Conservation (phyloP, 2,797 vertebrate genomes). For the Falco cherrug region DNA sequence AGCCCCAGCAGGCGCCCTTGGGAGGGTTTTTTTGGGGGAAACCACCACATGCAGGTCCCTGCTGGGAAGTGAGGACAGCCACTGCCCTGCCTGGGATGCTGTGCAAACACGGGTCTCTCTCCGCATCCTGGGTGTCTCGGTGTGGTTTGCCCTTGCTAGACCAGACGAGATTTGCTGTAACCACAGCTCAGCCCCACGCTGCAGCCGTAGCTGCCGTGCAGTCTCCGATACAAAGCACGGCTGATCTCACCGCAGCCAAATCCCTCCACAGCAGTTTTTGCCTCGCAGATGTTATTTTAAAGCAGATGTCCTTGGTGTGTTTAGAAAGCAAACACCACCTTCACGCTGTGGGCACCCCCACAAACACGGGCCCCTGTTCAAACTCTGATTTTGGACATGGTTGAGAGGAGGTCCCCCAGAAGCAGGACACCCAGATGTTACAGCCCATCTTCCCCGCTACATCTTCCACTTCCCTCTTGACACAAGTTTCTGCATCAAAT, state of each 20-base stretch:
- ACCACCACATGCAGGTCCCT: accelerated
- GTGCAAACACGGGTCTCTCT: not conserved
- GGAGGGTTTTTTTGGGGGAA: not conserved
- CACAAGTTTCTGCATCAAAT: not conserved
- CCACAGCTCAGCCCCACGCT: not conserved
- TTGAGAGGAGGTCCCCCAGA: not conserved
- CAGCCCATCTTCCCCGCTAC: not conserved
- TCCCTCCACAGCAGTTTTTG: not conserved
- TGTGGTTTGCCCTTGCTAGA: not conserved
- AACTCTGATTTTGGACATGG: not conserved
- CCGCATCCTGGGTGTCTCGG: not conserved
- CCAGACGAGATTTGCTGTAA: not conserved
- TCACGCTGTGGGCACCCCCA: accelerated
- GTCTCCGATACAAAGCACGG: accelerated
- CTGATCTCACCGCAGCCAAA: not conserved
- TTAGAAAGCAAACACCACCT: not conserved
- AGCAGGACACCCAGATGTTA: accelerated
- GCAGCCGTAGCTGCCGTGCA: accelerated
- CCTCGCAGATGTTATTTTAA: not conserved
- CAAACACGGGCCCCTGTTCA: not conserved
- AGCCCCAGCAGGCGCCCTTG: accelerated
- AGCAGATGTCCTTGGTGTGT: accelerated
- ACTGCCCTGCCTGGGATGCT: not conserved
- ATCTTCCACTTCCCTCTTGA: not conserved
- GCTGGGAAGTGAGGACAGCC: accelerated